Base-by-base conservation (phyloP, 2,888 invertebrate species). In the Drosophila meridionalis region DNA sequence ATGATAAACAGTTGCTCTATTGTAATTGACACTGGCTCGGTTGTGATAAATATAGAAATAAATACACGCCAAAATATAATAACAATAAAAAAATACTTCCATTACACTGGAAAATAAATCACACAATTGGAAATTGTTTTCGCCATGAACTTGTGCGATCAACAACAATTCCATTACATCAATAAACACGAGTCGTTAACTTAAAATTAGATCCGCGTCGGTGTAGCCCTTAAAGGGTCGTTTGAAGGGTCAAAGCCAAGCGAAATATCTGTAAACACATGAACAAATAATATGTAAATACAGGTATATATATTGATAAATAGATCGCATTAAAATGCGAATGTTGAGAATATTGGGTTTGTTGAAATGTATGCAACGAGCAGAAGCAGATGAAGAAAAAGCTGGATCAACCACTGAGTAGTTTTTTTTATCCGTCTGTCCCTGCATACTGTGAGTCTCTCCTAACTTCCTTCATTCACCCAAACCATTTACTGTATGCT, bases 61-160 rank as follows among this genome's bases (percentile, higher is more conserved):
- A 50, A 26, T 55, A 53, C 36, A 7, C 36, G 20, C 20, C 12
- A 57, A 47, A 28, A 47, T 43, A 57, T 34, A 57, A 36, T 32
- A 38, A 47, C 8, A 2, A 47, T 40, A 53, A 50, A 69, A 69
- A 60, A 56, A 57, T 42, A 80, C 20, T 64, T 79, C 55, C 8
- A 61, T 64, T 71, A 74, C 69, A 67, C 26, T 34, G 42, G 14
- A 47, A 56, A 55, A 42, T 56, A 67, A 78, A 58, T 12, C 42
- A 20, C 42, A 80, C 69, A 68, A 81, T 76, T 81, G 80, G 53
- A 82, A 87, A 89, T 89, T 82, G 78, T 61, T 87, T 87, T 89
- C 72, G 80, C 85, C 89, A 72, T 85, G 85, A 85, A 85, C 85
- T 85, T 85, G 89, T 28, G 47, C 59, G 30, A 64, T 45, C 56